Conservation (phyloP, 1,140 invertebrate genomes). For the Schlechtendalia chinensis region DNA sequence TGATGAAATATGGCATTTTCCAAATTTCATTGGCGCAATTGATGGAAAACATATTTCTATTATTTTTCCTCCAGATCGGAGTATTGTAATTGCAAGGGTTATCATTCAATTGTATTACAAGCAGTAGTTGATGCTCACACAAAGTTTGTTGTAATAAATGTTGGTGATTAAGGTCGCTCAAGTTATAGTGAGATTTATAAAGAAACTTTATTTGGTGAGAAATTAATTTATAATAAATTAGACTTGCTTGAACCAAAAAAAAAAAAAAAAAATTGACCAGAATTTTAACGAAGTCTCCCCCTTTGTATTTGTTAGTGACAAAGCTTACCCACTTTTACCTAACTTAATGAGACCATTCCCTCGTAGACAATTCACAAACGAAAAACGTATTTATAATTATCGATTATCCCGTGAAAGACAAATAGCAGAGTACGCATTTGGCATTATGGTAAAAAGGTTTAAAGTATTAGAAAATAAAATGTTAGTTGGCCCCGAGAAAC, state of each 20-base stretch:
- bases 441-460: constrained; percentile 53
- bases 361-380: not conserved
- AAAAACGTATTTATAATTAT: constrained; percentile 54
- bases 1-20: constrained; percentile 54
- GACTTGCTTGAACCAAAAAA: constrained; percentile 25
- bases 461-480: constrained; percentile 55
- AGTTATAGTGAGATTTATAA: constrained; percentile 57
- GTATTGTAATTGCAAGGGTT: constrained; percentile 51
- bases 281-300: constrained; percentile 50
- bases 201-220: constrained; percentile 51
- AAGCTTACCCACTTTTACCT: constrained; percentile 55
- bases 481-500: constrained; percentile 47
- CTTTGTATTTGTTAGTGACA: constrained; percentile 56
- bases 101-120: constrained; percentile 50
- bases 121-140: constrained; percentile 51
- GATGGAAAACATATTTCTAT: constrained; percentile 56
- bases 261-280: constrained; percentile 30
- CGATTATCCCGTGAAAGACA: constrained; percentile 52
- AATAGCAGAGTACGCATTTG: constrained; percentile 55
- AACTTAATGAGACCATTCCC: constrained; percentile 56
- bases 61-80: constrained; percentile 53
- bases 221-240: constrained; percentile 50
- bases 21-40: constrained; percentile 51
- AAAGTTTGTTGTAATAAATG: constrained; percentile 52
- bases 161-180: constrained; percentile 53